Evolutionary conservation across 2,113 vertebrate genomes (phyloP).

Genomic region (Oceanodroma tethys): DNA sequence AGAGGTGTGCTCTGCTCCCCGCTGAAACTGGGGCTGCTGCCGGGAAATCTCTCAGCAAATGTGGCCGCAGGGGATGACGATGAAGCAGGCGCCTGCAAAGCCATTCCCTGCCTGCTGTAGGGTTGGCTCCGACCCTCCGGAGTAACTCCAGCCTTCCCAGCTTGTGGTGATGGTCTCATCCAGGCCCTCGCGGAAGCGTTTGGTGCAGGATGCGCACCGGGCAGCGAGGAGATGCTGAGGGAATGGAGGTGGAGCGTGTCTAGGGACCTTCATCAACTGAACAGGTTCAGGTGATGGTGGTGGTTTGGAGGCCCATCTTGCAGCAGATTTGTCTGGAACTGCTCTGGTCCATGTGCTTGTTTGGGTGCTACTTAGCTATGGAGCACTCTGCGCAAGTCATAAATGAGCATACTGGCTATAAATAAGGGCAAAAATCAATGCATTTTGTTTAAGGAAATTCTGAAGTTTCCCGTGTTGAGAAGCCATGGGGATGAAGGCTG

Average conservation of each 20-base stretch:
- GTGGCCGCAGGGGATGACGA: neutral
- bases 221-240: neutral
- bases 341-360: neutral
- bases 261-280: neutral
- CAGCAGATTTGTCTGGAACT: neutral
- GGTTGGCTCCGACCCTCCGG: neutral
- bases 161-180: neutral
- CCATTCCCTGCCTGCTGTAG: neutral
- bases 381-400: neutral
- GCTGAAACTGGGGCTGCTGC: neutral
- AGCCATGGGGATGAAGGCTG: neutral
- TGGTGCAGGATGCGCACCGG: neutral
- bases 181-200: fast-evolving
- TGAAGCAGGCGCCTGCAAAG: neutral
- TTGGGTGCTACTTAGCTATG: neutral
- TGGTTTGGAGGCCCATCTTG: neutral
- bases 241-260: no score
- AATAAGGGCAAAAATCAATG: neutral
- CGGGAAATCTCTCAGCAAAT: neutral
- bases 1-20: neutral
- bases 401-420: neutral
- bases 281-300: neutral
- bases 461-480: neutral
- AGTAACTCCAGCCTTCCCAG: neutral
- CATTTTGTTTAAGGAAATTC: neutral